Conservation (phyloP, 2,797 vertebrate species). For the Taenioides sp. region DNA sequence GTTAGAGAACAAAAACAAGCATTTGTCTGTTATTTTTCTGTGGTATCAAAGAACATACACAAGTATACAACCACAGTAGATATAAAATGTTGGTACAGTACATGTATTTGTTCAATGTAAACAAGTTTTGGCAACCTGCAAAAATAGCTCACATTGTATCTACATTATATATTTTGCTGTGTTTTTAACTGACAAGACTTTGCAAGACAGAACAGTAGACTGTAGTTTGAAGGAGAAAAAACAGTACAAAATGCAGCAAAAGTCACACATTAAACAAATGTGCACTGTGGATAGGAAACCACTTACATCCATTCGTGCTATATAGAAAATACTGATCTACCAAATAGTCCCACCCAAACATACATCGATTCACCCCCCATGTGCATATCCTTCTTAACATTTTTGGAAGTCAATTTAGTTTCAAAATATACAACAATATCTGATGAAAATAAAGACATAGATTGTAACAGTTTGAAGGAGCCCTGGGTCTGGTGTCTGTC, state of each 20-base stretch:
- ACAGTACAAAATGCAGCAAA: constrained; percentile 38
- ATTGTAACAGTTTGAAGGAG: constrained; percentile 55
- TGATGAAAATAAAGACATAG: constrained; percentile 60
- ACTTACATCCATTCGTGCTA: constrained; percentile 12
- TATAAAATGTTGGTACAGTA: constrained; percentile 63
- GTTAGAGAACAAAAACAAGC: constrained; percentile 31
- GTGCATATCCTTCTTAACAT: constrained; percentile 45
- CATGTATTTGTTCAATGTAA: constrained; percentile 60
- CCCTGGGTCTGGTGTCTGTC: constrained; percentile 52
- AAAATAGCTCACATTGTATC: constrained; percentile 29
- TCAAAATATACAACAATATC: constrained; percentile 68
- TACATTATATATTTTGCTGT: neutral
- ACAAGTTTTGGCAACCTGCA: constrained; percentile 59
- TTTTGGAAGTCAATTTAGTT: constrained; percentile 39
- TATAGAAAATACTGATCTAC: constrained; percentile 31
- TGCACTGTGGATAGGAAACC: constrained; percentile 19
- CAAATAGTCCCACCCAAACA: neutral
- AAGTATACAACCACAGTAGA: constrained; percentile 52
- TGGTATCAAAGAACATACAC: constrained; percentile 57
- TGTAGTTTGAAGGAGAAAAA: constrained; percentile 13
- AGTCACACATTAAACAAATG: constrained; percentile 27
- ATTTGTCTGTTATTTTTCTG: constrained; percentile 21
- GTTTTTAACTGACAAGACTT: constrained; percentile 14
- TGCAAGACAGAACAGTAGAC: neutral
- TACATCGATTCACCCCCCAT: constrained; percentile 16